Evolutionary conservation across 2,113 vertebrate genomes (phyloP).

Genomic region (Protomyctophum bolini): DNA sequence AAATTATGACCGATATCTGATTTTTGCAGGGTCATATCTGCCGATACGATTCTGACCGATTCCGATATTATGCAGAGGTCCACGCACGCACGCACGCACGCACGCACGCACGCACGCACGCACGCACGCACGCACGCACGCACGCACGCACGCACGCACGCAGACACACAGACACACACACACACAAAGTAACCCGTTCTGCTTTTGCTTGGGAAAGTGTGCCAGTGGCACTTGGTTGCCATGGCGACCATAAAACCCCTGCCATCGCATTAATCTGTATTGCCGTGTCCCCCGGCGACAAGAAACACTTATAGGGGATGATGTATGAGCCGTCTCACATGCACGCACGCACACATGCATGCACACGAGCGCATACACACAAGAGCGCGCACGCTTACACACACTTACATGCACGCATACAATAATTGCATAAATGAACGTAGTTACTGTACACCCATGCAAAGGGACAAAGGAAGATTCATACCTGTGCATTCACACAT

Average conservation of each 20-base stretch:
- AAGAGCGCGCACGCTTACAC: neutral
- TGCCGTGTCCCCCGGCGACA: neutral
- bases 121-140: neutral
- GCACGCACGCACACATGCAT: neutral
- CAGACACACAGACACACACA: neutral
- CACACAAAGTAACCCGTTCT: neutral
- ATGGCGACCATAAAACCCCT: neutral
- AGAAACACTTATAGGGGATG: neutral
- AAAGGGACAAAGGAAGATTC: neutral
- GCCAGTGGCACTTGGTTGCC: neutral
- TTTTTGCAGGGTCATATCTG: too few species aligned
- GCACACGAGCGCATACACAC: neutral
- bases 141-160: neutral
- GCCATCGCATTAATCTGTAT: neutral
- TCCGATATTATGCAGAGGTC: too few species aligned
- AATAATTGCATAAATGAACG: neutral
- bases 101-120: neutral
- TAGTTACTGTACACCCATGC: neutral
- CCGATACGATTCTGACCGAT: too few species aligned
- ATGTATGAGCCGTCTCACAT: neutral
- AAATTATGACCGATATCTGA: too few species aligned
- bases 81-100: neutral
- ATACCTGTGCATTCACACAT: neutral
- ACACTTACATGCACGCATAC: neutral
- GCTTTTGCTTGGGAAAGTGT: neutral